phyloP scores from a whole-genome alignment of 2,113 vertebrate species.

The Rousettus leschenaultii region DNA sequence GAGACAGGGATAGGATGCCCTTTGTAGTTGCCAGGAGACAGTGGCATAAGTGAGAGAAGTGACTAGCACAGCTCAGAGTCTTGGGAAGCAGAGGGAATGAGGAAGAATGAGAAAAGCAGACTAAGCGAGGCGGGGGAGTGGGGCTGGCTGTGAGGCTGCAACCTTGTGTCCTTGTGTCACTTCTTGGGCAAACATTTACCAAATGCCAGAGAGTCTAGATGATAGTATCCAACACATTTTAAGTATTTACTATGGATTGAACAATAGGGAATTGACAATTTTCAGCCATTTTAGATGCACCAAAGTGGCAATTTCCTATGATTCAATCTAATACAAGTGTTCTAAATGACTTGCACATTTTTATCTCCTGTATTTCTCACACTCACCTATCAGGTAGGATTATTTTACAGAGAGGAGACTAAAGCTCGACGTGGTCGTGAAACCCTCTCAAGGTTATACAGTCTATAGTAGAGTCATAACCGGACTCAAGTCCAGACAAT shows the following conservation, averaged over 20 bases:
- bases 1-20: not conserved
- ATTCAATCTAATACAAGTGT: not conserved
- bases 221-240: not conserved
- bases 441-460: not conserved
- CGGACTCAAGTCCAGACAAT: not conserved
- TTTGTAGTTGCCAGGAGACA: not conserved
- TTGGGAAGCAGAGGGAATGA: fast-evolving
- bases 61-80: not conserved
- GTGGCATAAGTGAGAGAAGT: not conserved
- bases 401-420: not conserved
- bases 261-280: not conserved
- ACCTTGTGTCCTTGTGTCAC: not conserved
- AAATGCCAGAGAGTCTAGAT: not conserved
- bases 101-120: not conserved
- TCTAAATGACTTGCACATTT: not conserved
- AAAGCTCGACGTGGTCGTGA: not conserved
- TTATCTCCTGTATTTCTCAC: not conserved
- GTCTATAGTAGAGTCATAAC: not conserved
- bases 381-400: not conserved
- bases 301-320: not conserved
- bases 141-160: not conserved
- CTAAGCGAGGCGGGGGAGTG: not conserved
- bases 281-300: not conserved
- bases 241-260: not conserved
- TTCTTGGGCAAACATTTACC: not conserved